Conservation (phyloP, 2,797 vertebrate species). For the Myripristis murdjan region DNA sequence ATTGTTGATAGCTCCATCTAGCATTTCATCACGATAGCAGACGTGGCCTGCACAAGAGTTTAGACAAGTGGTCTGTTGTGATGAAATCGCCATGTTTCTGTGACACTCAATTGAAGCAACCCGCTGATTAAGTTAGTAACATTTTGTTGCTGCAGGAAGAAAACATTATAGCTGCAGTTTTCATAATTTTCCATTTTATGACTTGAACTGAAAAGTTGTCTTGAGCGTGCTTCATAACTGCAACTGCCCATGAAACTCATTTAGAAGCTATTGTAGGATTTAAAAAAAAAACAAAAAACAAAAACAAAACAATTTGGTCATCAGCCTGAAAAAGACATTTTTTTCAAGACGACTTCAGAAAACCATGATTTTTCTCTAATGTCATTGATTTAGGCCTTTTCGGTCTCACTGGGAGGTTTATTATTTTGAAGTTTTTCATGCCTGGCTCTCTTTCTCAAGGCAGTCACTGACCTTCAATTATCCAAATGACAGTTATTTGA, state of each 20-base stretch:
- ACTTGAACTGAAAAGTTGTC: neutral
- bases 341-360: too few relatives aligned
- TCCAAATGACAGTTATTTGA: too few relatives aligned
- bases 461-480: too few relatives aligned
- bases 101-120: neutral
- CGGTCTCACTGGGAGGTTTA: too few relatives aligned
- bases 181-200: conserved; percentile 5
- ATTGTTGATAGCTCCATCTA: neutral
- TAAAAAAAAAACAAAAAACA: conserved; percentile 12
- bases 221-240: neutral
- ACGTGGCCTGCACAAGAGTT: neutral
- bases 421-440: too few relatives aligned
- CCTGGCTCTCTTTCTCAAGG: too few relatives aligned
- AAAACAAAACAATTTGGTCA: conserved; percentile 7
- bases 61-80: neutral
- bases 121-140: neutral
- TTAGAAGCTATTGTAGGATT: neutral
- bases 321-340: conserved; percentile 12
- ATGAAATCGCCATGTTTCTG: neutral
- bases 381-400: too few relatives aligned
- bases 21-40: neutral
- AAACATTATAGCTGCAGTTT: neutral
- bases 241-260: conserved; percentile 19
- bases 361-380: too few relatives aligned
- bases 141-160: neutral